A percentile compares a stretch with the other conserved stretches of the same genome.
Conservation (phyloP, 2,797 vertebrate species). For the Ispidina picta region DNA sequence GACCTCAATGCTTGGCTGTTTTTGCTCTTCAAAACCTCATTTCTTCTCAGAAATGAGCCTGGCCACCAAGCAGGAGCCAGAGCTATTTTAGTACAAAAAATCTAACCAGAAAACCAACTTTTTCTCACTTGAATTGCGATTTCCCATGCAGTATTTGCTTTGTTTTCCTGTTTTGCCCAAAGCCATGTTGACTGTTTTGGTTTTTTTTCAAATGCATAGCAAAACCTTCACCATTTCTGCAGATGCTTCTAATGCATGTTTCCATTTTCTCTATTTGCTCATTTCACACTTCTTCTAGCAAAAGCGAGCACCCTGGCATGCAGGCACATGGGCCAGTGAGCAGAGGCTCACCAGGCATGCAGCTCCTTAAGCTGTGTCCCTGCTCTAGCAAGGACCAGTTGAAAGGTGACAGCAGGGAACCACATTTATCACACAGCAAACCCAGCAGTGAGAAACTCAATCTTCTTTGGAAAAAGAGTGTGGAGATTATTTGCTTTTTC, state of each 20-base stretch:
- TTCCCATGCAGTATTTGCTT: constrained; percentile 20
- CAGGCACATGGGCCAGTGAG: accelerated
- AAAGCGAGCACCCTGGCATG: background rate
- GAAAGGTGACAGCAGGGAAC: background rate
- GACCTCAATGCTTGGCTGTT: accelerated
- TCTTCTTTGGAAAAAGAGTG: background rate
- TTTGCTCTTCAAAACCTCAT: background rate
- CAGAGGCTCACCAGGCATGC: background rate
- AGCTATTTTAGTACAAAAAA: background rate
- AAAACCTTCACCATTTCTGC: background rate
- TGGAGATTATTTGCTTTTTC: background rate
- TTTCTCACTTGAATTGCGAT: constrained; percentile 5
- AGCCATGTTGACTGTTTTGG: background rate
- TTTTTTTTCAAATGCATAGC: background rate
- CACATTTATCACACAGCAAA: background rate
- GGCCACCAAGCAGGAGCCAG: background rate
- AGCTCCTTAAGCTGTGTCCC: background rate
- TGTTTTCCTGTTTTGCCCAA: constrained; percentile 33
- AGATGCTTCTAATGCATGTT: constrained; percentile 29
- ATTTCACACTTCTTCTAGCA: background rate
- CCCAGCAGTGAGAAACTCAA: background rate
- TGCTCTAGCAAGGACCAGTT: background rate
- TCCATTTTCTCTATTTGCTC: background rate
- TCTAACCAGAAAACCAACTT: constrained; percentile 27
- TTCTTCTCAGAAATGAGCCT: background rate